These are phyloP conservation scores for Zaprionus lineosus DNA, from an alignment of 2,888 invertebrate genomes.

Conservation along the genomic window DNA sequence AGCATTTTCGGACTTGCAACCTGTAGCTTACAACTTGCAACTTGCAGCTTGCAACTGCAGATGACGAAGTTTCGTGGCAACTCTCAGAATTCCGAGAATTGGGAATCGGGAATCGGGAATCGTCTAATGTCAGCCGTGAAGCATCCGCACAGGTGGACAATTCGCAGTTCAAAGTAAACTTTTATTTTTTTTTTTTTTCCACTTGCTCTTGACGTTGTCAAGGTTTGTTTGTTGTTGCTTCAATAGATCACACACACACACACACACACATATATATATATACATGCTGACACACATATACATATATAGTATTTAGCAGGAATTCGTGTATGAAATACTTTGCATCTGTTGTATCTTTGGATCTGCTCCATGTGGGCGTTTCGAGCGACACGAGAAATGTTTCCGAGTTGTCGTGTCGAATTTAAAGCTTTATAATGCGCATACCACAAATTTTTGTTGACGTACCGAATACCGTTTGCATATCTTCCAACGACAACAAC, in stretches of 20 bases:
- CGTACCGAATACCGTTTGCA: conserved; percentile 77
- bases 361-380: conserved; percentile 67
- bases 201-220: conserved; percentile 73
- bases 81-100: conserved; percentile 52
- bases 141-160: conserved; percentile 76
- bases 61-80: no score
- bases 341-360: conserved; percentile 30
- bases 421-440: conserved; percentile 76
- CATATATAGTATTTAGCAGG: conserved; percentile 51
- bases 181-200: conserved; percentile 14
- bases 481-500: conserved; percentile 34
- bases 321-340: conserved; percentile 61
- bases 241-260: conserved; percentile 35
- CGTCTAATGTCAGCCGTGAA: conserved; percentile 51
- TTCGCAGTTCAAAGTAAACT: conserved; percentile 62
- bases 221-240: conserved; percentile 50
- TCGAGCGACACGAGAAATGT: conserved; percentile 62
- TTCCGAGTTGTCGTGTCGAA: conserved; percentile 78
- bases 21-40: conserved; percentile 4
- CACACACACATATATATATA: conserved; percentile 38
- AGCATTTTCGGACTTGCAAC: conserved; percentile 17
- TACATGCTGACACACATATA: no score
- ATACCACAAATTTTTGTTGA: conserved; percentile 79
- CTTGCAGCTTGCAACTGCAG: conserved; percentile 1
- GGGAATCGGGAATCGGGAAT: no score